A percentile compares a stretch with the other conserved stretches of the same genome.
These are phyloP conservation scores for Pantherophis vulpinus DNA, from an alignment of 2,797 vertebrate species.

Conservation along the genomic window DNA sequence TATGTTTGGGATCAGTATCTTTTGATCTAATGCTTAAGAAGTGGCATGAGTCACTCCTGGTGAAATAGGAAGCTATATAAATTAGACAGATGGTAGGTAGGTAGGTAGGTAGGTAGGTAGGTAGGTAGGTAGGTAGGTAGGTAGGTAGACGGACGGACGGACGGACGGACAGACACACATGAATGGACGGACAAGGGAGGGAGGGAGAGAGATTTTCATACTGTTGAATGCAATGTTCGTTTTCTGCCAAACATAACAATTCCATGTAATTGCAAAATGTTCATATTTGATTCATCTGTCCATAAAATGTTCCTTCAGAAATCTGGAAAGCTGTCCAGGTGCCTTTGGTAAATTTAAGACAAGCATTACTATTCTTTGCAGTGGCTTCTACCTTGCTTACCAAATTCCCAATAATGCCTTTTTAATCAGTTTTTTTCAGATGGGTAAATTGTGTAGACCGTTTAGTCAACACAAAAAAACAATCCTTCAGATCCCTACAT, in stretches of 20 bases:
- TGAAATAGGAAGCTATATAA: not conserved
- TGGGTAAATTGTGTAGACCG: not conserved
- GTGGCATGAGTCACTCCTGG: not conserved
- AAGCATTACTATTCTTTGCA: not conserved
- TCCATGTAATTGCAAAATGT: not conserved
- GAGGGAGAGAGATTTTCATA: not conserved
- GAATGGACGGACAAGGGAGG: too few species aligned
- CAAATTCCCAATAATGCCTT: not conserved
- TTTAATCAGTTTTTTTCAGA: not conserved
- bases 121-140: too few species aligned
- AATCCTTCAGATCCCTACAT: not conserved
- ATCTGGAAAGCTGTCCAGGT: not conserved
- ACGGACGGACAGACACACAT: too few species aligned
- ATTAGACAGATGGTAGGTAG: not conserved
- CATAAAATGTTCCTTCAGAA: not conserved
- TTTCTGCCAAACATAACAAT: not conserved
- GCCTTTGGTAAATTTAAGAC: not conserved
- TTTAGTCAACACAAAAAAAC: not conserved
- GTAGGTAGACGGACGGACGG: too few species aligned
- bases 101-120: too few species aligned
- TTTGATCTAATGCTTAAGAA: not conserved
- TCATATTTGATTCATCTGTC: not conserved
- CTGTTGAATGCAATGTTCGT: not conserved
- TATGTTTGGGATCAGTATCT: not conserved
- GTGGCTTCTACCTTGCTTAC: not conserved